These are phyloP conservation scores for Apogon talboti DNA, from an alignment of 2,797 vertebrate species.

Conservation along the genomic window DNA sequence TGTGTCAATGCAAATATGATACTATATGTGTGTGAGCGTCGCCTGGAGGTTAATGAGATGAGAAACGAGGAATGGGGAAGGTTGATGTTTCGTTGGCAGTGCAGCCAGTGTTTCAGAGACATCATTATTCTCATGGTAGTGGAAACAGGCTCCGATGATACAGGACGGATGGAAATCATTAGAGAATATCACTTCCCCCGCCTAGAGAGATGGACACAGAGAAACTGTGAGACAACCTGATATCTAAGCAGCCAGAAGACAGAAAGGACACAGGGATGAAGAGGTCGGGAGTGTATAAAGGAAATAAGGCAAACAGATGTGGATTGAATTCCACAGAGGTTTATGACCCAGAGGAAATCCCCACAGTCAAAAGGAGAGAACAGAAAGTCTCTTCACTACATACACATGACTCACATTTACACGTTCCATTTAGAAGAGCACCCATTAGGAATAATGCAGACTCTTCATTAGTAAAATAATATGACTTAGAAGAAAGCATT, in stretches of 20 bases:
- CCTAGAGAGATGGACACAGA: constrained; percentile 1
- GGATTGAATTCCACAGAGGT: constrained; percentile 40
- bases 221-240: neutral
- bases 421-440: constrained; percentile 5
- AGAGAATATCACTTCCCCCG: constrained; percentile 17
- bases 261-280: constrained; percentile 3
- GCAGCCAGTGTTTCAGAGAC: constrained; percentile 38
- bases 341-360: constrained; percentile 36
- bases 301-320: constrained; percentile 36
- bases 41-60: constrained; percentile 38
- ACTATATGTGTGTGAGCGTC: constrained; percentile 5
- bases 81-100: constrained; percentile 29
- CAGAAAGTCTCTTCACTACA: constrained; percentile 25
- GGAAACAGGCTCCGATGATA: constrained; percentile 25
- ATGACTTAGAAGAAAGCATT: neutral
- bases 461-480: constrained; percentile 1
- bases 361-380: constrained; percentile 8
- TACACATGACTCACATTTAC: constrained; percentile 27
- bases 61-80: constrained; percentile 12
- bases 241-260: neutral
- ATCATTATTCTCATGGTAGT: constrained; percentile 20
- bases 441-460: neutral
- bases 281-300: constrained; percentile 2
- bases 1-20: constrained; percentile 29
- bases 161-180: constrained; percentile 24